A percentile compares a stretch with the other conserved stretches of the same genome.
phyloP scores from a whole-genome alignment of 1,140 invertebrate genomes.

The Aethina tumida region DNA sequence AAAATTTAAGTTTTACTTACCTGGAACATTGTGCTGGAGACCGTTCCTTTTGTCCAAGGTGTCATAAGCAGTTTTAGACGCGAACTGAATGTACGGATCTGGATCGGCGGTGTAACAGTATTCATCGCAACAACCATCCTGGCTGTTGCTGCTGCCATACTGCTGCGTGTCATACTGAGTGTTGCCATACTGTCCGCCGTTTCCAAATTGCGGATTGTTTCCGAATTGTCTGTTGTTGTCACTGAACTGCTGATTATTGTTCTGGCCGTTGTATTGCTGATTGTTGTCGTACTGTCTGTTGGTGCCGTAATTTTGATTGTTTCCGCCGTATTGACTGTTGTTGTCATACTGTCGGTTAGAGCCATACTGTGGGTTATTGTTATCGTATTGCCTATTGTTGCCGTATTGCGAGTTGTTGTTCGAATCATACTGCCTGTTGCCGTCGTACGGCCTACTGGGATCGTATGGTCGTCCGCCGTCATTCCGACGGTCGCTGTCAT shows the following conservation, averaged over 20 bases:
- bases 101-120: slow-evolving; percentile 48
- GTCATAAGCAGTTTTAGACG: slow-evolving; percentile 54
- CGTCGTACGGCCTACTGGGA: too few relatives aligned
- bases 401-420: not conserved
- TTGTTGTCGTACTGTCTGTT: not conserved
- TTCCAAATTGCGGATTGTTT: slow-evolving; percentile 8
- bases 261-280: not conserved
- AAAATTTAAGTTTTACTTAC: slow-evolving; percentile 33
- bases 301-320: not conserved
- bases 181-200: slow-evolving; percentile 13
- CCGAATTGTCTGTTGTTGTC: slow-evolving; percentile 1
- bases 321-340: slow-evolving; percentile 2
- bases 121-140: slow-evolving; percentile 38
- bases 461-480: slow-evolving; percentile 11
- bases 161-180: too few relatives aligned
- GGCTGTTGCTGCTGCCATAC: too few relatives aligned
- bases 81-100: slow-evolving; percentile 50
- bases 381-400: slow-evolving; percentile 2
- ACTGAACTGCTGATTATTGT: slow-evolving; percentile 1
- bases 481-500: slow-evolving; percentile 11
- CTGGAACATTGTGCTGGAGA: slow-evolving; percentile 43
- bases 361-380: not conserved
- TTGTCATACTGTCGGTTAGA: not conserved
- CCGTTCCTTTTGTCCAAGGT: slow-evolving; percentile 42
- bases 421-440: slow-evolving; percentile 8